Percentiles rank a stretch among this genome's conserved stretches.
These are phyloP conservation scores for Drosophila mimica DNA, from an alignment of 2,888 invertebrate species.

Conservation along the genomic window DNA sequence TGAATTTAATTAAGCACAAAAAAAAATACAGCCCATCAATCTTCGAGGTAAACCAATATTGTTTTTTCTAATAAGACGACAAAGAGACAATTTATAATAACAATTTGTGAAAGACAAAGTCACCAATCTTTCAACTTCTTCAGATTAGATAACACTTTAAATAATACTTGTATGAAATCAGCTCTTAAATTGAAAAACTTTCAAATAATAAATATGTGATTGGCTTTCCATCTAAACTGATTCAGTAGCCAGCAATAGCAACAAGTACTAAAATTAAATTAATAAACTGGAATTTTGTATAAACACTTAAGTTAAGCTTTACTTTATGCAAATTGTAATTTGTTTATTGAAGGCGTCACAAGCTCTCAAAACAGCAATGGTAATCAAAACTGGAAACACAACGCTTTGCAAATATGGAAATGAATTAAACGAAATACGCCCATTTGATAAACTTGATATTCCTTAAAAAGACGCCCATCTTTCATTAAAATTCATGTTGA, in stretches of 20 bases:
- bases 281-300: background rate
- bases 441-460: constrained; percentile 1
- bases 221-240: background rate
- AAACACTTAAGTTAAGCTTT: constrained; percentile 7
- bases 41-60: background rate
- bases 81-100: background rate
- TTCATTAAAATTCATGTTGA: constrained; percentile 20
- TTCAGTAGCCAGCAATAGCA: background rate
- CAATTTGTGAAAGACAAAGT: too few species aligned
- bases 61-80: background rate
- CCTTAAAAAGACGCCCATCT: constrained; percentile 3
- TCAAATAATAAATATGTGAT: background rate
- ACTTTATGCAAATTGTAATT: constrained; percentile 33
- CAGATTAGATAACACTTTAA: background rate
- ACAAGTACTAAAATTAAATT: background rate
- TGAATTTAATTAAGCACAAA: constrained; percentile 27
- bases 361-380: constrained; percentile 3
- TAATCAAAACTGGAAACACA: constrained; percentile 27
- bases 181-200: background rate
- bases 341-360: constrained; percentile 9
- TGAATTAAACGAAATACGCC: constrained; percentile 8
- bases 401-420: constrained; percentile 24
- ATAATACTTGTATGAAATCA: background rate
- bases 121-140: background rate
- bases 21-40: background rate